Conservation (phyloP, 1,140 invertebrate genomes). For the Hirudo medicinalis region DNA sequence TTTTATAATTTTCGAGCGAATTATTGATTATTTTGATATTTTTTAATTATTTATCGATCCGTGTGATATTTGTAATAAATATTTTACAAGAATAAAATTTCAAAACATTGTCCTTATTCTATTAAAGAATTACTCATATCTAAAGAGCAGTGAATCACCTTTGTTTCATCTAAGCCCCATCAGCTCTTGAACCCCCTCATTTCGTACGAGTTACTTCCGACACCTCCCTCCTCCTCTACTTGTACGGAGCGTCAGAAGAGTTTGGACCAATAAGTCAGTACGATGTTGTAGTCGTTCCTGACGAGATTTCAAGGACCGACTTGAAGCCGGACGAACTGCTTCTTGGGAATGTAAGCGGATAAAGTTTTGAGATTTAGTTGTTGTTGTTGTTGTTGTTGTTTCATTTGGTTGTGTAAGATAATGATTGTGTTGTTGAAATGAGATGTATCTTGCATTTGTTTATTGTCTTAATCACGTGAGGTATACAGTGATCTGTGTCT, state of each 20-base stretch:
- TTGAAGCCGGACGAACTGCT: conserved; percentile 75
- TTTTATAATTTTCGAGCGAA: neutral
- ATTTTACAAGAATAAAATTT: too few relatives aligned
- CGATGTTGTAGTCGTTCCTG: conserved; percentile 85
- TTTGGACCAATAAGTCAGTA: conserved; percentile 96
- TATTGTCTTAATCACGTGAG: too few relatives aligned
- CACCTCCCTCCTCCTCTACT: conserved; percentile 73
- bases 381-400: too few relatives aligned
- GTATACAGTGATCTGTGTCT: too few relatives aligned
- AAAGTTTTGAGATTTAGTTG: neutral
- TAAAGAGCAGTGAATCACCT: neutral
- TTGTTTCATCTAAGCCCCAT: conserved; percentile 53
- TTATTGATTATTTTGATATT: neutral
- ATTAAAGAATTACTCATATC: neutral
- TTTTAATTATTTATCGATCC: too few relatives aligned
- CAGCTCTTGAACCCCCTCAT: conserved; percentile 85
- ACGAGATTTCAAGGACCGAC: conserved; percentile 53
- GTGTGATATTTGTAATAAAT: too few relatives aligned
- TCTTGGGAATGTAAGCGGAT: conserved; percentile 57
- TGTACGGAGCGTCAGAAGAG: conserved; percentile 89
- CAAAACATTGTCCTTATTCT: neutral
- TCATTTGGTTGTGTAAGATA: too few relatives aligned
- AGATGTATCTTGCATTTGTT: too few relatives aligned
- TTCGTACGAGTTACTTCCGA: conserved; percentile 73
- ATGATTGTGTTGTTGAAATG: too few relatives aligned